Conservation (phyloP, 2,797 vertebrate genomes). For the Argya squamiceps region DNA sequence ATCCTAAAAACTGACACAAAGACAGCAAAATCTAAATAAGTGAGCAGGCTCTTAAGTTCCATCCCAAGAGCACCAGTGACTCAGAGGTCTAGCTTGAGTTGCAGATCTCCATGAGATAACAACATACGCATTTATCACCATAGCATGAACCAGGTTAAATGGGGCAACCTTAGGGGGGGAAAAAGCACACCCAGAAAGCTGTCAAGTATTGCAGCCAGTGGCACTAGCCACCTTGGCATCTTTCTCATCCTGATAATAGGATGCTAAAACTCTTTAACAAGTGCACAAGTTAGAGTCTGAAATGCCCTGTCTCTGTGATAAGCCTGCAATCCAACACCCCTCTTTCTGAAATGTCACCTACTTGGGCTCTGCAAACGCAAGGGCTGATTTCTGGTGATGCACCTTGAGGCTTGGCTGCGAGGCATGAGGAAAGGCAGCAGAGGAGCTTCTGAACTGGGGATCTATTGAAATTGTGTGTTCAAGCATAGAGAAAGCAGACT, state of each 20-base stretch:
- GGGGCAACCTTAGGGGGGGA: rapidly evolving
- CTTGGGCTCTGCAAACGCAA: neutral
- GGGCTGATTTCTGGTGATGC: neutral
- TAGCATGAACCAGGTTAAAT: neutral
- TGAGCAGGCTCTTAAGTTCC: neutral
- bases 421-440: neutral
- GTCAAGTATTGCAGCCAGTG: neutral
- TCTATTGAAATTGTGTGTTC: neutral
- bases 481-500: neutral
- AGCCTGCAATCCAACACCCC: neutral
- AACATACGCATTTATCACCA: neutral
- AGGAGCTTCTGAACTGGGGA: neutral
- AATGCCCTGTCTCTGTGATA: neutral
- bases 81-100: neutral
- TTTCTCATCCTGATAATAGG: neutral
- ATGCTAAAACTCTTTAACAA: neutral
- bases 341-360: neutral
- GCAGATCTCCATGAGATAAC: neutral
- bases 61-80: neutral
- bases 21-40: neutral
- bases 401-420: neutral
- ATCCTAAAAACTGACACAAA: neutral
- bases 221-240: neutral
- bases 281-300: neutral
- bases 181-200: neutral